phyloP scores from a whole-genome alignment of 2,797 vertebrate genomes.

The Danio jaintianensis region DNA sequence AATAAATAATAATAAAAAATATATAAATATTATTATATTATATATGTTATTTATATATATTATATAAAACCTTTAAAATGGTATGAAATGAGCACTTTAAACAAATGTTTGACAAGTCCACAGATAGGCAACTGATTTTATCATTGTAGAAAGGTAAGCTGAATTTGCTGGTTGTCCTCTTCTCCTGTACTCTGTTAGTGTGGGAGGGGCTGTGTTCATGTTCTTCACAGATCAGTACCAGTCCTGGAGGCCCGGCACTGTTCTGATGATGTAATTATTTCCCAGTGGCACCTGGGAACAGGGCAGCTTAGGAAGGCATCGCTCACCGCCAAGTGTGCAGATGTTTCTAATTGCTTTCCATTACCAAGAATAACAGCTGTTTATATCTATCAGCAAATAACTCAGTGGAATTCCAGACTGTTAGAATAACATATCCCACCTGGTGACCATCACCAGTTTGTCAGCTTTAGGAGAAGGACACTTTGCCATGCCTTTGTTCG shows the following conservation, averaged over 20 bases:
- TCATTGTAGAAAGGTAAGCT: background rate
- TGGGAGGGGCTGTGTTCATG: constrained; percentile 72
- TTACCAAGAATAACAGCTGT: constrained; percentile 99
- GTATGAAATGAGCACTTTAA: too few relatives aligned
- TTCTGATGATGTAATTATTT: constrained; percentile 96
- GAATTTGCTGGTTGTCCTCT: background rate
- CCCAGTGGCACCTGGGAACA: constrained; percentile 93
- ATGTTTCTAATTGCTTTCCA: constrained; percentile 99
- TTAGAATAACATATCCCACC: constrained; percentile 99
- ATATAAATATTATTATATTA: too few relatives aligned
- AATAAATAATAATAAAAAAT: too few relatives aligned
- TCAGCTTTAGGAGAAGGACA: constrained; percentile 82
- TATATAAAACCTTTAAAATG: too few relatives aligned
- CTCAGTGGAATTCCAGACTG: constrained; percentile 97
- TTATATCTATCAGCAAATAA: constrained; percentile 99
- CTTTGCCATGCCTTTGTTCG: constrained; percentile 86
- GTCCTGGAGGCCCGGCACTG: constrained; percentile 79
- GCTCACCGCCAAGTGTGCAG: constrained; percentile 98
- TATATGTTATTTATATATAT: too few relatives aligned
- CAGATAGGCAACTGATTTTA: background rate
- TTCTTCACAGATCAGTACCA: constrained; percentile 93
- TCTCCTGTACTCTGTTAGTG: constrained; percentile 19
- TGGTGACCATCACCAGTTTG: constrained; percentile 92
- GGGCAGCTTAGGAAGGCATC: constrained; percentile 81
- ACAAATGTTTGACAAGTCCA: too few relatives aligned